A percentile compares a stretch with the other conserved stretches of the same genome.
Conservation (phyloP, 2,888 invertebrate genomes). For the Drosophila robusta region DNA sequence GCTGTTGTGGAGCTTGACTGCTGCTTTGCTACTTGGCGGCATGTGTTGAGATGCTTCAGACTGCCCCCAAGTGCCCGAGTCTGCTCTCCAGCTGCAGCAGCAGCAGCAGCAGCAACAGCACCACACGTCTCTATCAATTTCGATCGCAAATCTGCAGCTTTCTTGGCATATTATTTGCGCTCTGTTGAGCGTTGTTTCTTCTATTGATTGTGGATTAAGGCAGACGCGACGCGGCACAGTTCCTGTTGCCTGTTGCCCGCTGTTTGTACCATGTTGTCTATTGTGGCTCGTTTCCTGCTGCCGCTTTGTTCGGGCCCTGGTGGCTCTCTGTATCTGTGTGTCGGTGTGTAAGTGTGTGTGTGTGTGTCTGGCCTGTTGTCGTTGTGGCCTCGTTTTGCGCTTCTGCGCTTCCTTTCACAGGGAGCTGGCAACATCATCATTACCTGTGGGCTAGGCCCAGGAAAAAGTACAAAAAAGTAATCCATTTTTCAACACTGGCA, state of each 20-base stretch:
- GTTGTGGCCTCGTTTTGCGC: conserved; percentile 58
- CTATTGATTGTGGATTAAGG: conserved; percentile 73
- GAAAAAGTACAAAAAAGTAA: conserved; percentile 30
- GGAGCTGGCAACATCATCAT: conserved; percentile 72
- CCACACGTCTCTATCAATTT: conserved; percentile 61
- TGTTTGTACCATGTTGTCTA: conserved; percentile 62
- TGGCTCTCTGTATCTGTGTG: conserved; percentile 17
- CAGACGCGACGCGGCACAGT: conserved; percentile 40
- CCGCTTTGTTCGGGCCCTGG: conserved; percentile 55
- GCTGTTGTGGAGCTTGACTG: conserved; percentile 14
- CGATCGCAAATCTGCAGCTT: conserved; percentile 57
- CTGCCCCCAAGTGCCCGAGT: conserved; percentile 8
- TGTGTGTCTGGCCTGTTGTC: conserved; percentile 30
- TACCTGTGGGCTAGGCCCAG: conserved; percentile 60
- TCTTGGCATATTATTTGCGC: conserved; percentile 56
- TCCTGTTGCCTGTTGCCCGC: conserved; percentile 46
- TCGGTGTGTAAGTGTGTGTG: neutral
- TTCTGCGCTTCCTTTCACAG: conserved; percentile 70
- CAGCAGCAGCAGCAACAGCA: conserved; percentile 2
- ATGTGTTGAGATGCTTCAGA: conserved; percentile 56
- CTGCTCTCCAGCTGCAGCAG: conserved; percentile 1
- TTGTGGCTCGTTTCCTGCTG: conserved; percentile 75
- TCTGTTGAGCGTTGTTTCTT: conserved; percentile 55
- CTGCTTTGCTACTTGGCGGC: conserved; percentile 48
- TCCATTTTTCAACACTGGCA: conserved; percentile 56